Evolutionary conservation across 2,888 invertebrate species (phyloP).

Genomic region (Alentia gelatinosa): DNA sequence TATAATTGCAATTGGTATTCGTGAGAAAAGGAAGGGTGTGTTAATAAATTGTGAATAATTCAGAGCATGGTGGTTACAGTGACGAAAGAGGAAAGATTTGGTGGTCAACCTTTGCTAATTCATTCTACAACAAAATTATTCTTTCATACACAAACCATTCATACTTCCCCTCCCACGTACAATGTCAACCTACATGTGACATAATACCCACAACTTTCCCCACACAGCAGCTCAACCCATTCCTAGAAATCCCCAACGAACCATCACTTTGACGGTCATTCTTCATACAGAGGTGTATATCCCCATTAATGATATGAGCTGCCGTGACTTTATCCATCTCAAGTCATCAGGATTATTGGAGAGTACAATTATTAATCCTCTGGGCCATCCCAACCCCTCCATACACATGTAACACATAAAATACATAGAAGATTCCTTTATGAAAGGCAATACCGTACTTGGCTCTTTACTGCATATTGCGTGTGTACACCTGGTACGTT

Average conservation of each 20-base stretch:
- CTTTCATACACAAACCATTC: not conserved
- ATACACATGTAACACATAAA: not conserved
- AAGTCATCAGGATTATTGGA: slow-evolving; percentile 13
- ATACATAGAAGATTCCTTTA: not conserved
- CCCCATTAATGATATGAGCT: not conserved
- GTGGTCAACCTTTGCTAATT: not conserved
- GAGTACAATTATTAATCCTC: not conserved
- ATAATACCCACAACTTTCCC: not conserved
- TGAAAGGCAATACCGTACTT: not conserved
- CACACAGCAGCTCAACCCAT: not conserved
- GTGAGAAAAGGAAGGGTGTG: not conserved
- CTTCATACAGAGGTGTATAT: not conserved
- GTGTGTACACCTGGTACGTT: too few relatives aligned
- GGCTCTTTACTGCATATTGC: not conserved
- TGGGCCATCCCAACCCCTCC: not conserved
- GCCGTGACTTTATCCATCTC: not conserved
- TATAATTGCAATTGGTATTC: not conserved
- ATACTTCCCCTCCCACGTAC: not conserved
- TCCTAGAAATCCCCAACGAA: not conserved
- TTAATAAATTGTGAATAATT: not conserved
- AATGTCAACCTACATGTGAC: not conserved
- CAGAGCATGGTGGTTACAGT: not conserved
- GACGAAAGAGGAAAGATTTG: not conserved
- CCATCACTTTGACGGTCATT: not conserved
- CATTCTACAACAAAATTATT: not conserved